Conservation (phyloP, 2,113 vertebrate genomes). For the Orthonyx spaldingii region DNA sequence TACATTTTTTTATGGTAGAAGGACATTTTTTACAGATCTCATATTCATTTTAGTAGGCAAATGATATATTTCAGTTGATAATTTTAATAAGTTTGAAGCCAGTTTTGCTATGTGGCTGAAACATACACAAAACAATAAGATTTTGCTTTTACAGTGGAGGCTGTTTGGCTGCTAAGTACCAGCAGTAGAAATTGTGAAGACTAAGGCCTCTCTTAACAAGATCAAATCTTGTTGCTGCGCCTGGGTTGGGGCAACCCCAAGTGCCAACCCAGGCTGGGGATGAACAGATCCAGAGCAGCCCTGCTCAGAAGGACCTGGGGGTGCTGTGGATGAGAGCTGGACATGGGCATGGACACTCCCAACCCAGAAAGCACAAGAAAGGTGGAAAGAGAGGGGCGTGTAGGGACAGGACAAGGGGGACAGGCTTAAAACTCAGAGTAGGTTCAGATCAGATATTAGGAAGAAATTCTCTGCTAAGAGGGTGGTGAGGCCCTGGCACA, state of each 20-base stretch:
- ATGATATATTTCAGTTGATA: background rate
- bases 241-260: fast-evolving
- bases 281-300: background rate
- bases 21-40: background rate
- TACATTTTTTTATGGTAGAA: background rate
- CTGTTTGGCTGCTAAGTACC: background rate
- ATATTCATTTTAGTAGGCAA: background rate
- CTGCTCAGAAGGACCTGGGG: background rate
- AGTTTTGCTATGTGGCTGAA: background rate
- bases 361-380: background rate
- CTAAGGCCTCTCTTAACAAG: background rate
- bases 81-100: background rate
- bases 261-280: background rate
- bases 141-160: background rate
- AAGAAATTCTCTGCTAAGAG: background rate
- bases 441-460: background rate
- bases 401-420: background rate
- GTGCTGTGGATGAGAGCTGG: background rate
- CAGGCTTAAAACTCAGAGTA: background rate
- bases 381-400: background rate
- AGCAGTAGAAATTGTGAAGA: background rate
- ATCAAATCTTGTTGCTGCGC: fast-evolving
- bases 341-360: background rate
- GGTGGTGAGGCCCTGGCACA: background rate
- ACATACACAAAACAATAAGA: background rate